These are phyloP conservation scores for Lepas anatifera DNA, from an alignment of 2,888 invertebrate genomes.

Conservation along the genomic window DNA sequence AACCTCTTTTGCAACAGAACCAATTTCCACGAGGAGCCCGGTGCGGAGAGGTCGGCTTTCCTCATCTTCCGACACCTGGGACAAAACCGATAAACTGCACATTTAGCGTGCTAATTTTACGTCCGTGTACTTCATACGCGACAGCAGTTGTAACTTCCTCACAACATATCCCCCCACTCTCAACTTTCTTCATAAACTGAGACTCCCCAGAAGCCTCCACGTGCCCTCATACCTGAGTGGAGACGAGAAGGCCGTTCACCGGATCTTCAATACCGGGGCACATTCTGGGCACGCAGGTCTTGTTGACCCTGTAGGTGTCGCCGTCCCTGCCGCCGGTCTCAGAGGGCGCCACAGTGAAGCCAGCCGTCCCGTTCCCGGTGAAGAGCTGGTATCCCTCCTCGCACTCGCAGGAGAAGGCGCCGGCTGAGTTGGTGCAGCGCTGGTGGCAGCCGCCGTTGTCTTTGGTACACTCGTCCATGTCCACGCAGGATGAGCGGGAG, in stretches of 20 bases:
- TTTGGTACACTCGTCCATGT: conserved; percentile 73
- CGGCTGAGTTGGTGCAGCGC: conserved; percentile 79
- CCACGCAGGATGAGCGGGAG: conserved; percentile 72
- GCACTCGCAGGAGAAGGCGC: conserved; percentile 76
- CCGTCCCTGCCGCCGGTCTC: conserved; percentile 82
- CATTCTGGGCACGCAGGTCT: conserved; percentile 89
- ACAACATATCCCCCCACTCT: no score
- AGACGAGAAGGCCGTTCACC: conserved; percentile 70
- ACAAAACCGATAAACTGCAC: no score
- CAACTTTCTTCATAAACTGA: no score
- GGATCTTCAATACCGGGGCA: conserved; percentile 63
- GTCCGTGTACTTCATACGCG: no score
- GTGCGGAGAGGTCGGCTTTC: no score
- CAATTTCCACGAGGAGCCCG: no score
- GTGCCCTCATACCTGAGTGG: conserved; percentile 55
- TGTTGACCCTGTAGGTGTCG: conserved; percentile 77
- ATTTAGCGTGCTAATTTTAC: no score
- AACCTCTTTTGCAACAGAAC: no score
- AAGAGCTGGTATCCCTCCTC: conserved; percentile 86
- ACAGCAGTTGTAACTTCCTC: no score
- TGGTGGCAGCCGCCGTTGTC: conserved; percentile 88
- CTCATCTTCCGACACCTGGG: no score
- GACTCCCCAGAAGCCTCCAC: no score
- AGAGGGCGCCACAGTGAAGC: conserved; percentile 59
- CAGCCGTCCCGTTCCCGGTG: conserved; percentile 73